These are phyloP conservation scores for Casuarius casuarius DNA, from an alignment of 2,113 vertebrate genomes.

Conservation along the genomic window DNA sequence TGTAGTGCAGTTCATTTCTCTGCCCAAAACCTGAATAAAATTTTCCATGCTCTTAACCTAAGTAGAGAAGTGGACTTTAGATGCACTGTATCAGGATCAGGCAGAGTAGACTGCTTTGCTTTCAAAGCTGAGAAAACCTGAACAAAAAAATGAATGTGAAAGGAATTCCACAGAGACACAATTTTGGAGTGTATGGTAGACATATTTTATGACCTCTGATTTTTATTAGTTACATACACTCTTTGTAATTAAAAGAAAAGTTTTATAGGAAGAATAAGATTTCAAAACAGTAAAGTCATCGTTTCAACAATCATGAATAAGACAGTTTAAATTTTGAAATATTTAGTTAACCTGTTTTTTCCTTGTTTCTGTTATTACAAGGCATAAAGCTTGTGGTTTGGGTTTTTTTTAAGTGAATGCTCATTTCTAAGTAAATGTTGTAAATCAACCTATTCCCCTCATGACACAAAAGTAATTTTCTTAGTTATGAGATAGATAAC, in stretches of 20 bases:
- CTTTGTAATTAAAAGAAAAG: not conserved
- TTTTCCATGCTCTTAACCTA: not conserved
- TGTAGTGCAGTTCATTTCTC: not conserved
- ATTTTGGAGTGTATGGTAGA: not conserved
- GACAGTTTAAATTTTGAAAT: not conserved
- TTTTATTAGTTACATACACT: not conserved
- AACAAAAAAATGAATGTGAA: fast-evolving
- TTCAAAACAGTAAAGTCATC: not conserved
- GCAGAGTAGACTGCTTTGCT: not conserved
- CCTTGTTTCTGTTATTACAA: not conserved
- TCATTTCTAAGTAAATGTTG: conserved; percentile 12
- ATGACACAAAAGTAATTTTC: not conserved
- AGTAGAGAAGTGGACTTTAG: not conserved
- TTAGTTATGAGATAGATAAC: not conserved
- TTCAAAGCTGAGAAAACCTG: not conserved
- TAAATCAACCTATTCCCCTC: not conserved
- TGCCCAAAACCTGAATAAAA: not conserved
- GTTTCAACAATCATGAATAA: not conserved
- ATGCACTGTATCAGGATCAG: not conserved
- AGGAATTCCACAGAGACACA: not conserved
- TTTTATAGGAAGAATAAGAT: not conserved
- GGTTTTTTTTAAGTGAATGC: not conserved
- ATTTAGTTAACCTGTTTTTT: not conserved
- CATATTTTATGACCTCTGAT: not conserved
- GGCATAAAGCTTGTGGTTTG: not conserved